These are phyloP conservation scores for roundworm (Caenorhabditis elegans) DNA, from an alignment of 1,140 invertebrate species.

Conservation along the genomic window DNA sequence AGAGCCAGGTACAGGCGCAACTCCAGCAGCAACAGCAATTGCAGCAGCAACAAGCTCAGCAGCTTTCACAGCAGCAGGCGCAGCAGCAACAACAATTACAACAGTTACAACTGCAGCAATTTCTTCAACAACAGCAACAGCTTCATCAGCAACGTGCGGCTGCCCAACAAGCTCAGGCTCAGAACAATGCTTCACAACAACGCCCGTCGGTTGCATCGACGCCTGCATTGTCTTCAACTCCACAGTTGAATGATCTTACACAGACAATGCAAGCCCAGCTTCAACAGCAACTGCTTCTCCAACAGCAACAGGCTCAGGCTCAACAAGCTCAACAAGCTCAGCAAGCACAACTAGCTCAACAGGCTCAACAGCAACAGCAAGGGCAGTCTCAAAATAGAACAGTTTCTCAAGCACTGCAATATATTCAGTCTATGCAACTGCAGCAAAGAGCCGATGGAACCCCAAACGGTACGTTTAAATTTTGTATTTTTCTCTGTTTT, in stretches of 20 bases:
- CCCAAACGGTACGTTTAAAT: background rate
- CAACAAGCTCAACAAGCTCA: background rate
- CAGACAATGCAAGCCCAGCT: background rate
- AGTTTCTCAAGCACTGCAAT: background rate
- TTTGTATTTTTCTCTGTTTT: background rate
- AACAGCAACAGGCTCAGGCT: background rate
- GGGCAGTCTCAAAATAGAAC: background rate
- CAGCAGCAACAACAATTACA: background rate
- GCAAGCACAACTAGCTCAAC: background rate
- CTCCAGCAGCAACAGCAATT: background rate
- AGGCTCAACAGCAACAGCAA: background rate
- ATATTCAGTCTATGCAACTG: conserved; percentile 15
- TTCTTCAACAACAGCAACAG: background rate
- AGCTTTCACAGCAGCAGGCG: background rate
- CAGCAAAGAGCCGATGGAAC: background rate
- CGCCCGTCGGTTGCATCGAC: background rate
- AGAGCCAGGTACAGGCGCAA: background rate
- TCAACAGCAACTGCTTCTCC: background rate
- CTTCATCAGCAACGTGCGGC: no score
- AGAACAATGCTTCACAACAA: background rate
- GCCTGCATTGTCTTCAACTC: background rate
- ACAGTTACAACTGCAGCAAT: background rate
- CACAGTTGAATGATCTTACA: background rate
- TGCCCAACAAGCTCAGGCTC: background rate
- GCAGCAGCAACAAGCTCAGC: background rate